phyloP scores from a whole-genome alignment of 2,797 vertebrate species.

The Aplochiton taeniatus region DNA sequence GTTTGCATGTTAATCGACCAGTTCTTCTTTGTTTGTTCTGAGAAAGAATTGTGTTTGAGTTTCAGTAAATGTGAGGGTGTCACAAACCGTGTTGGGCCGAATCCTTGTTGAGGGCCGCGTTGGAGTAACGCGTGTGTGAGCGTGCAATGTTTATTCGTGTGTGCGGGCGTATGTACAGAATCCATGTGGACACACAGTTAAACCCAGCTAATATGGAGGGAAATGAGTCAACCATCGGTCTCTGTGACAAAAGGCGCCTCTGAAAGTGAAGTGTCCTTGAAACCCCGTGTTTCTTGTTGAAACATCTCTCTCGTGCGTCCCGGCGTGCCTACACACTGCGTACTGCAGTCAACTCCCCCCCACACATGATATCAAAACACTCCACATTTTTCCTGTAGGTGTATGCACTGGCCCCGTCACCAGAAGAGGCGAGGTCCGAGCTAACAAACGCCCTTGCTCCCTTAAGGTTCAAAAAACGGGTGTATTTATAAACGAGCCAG shows the following conservation, averaged over 20 bases:
- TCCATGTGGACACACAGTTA: not conserved
- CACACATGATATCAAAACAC: no score
- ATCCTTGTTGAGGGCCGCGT: slow-evolving; percentile 6
- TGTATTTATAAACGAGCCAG: not conserved
- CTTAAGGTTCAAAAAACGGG: not conserved
- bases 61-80: slow-evolving; percentile 1
- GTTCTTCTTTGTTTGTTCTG: not conserved
- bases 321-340: no score
- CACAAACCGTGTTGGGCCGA: not conserved
- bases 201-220: not conserved
- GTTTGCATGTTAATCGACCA: no score
- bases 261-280: slow-evolving; percentile 43
- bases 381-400: no score
- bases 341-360: no score
- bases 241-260: slow-evolving; percentile 40
- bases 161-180: not conserved
- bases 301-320: no score
- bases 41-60: not conserved
- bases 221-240: slow-evolving; percentile 39
- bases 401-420: no score
- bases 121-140: slow-evolving; percentile 2
- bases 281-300: slow-evolving; percentile 20
- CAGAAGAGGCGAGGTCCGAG: no score
- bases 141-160: not conserved
- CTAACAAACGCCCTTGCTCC: no score